Base-by-base conservation (phyloP, 2,888 invertebrate genomes). In the Parasteatoda lunata region DNA sequence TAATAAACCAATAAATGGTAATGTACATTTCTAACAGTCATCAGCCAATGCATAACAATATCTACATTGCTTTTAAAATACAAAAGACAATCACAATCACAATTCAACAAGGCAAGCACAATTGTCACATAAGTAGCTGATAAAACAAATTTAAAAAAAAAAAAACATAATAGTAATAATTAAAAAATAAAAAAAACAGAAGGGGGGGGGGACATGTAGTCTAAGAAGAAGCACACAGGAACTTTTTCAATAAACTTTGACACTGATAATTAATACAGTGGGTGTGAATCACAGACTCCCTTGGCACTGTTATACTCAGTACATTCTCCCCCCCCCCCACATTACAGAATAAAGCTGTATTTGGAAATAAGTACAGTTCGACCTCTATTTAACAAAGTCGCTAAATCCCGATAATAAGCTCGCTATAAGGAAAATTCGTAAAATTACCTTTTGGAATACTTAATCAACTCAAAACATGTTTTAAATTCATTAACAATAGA, bases 11-110 rank as follows among this genome's bases (percentile, higher is more conserved):
- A 80, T 86, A 80, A 77, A 80, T 77, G 54, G 80, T 77, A 86
- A 80, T 80, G 85, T 86, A 86, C 85, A 86, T 71, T 81, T 86
- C 85, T 86, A 86, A 86, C 85, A 86, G 66, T 85, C 79, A 79
- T 86, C 85, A 79, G 85, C 76, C 76, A 77, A 86, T 86, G 80
- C 85, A 86, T 86, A 86, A 86, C 85, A 86, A 80, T 86, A 86
- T 86, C 85, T 86, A 86, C 85, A 86, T 80, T 81, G 85, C 85
- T 86, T 80, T n/a, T 59, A 70, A 84, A 72, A 86, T 86, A 79
- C 80, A 86, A 86, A 86, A 86, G 80, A 86, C 80, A 85, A 30
- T 79, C 79, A 86, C 85, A 73, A 77, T 80, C 80, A 86, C 76
- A 77, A 72, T 84, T 84, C 77, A 79, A 86, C 85, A 86, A 86